These are phyloP conservation scores for Pocillopora damicornis DNA, from an alignment of 64 coral and sea anemone genomes.

Conservation along the genomic window DNA sequence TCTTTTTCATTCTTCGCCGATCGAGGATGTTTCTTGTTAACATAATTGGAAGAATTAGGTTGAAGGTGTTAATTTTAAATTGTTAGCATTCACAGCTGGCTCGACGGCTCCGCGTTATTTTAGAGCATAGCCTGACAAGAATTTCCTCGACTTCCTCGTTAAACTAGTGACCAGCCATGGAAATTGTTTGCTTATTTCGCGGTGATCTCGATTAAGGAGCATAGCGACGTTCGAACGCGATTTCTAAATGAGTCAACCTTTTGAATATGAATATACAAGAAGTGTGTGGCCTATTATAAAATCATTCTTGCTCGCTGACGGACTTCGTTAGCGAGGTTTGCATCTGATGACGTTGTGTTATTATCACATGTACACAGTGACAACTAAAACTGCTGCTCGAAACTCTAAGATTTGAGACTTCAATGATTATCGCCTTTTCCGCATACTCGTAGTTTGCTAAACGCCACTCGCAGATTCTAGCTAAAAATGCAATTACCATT, in stretches of 20 bases:
- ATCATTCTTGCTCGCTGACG: constrained; percentile 18
- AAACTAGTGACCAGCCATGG: not conserved
- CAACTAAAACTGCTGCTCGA: not conserved
- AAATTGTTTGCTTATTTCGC: not conserved
- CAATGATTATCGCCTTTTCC: constrained; percentile 7
- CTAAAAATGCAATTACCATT: constrained; percentile 16
- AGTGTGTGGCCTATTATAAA: constrained; percentile 9
- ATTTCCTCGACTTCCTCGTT: constrained; percentile 1
- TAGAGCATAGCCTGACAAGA: not conserved
- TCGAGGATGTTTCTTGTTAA: constrained; percentile 48
- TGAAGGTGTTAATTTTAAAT: constrained; percentile 73
- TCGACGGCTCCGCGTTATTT: constrained; percentile 13
- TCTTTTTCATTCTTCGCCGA: not conserved
- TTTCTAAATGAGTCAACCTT: not conserved
- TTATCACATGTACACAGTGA: constrained; percentile 10
- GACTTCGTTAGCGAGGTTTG: not conserved
- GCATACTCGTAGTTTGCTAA: not conserved
- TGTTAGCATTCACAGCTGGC: constrained; percentile 31
- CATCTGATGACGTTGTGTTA: constrained; percentile 6
- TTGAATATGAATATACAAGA: constrained; percentile 1
- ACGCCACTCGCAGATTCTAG: not conserved
- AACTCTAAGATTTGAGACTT: not conserved
- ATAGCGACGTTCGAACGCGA: not conserved
- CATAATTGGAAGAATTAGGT: constrained; percentile 68
- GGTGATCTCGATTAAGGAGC: not conserved